These are phyloP conservation scores for Triplophysa bombifrons DNA, from an alignment of 2,797 vertebrate species.

Conservation along the genomic window DNA sequence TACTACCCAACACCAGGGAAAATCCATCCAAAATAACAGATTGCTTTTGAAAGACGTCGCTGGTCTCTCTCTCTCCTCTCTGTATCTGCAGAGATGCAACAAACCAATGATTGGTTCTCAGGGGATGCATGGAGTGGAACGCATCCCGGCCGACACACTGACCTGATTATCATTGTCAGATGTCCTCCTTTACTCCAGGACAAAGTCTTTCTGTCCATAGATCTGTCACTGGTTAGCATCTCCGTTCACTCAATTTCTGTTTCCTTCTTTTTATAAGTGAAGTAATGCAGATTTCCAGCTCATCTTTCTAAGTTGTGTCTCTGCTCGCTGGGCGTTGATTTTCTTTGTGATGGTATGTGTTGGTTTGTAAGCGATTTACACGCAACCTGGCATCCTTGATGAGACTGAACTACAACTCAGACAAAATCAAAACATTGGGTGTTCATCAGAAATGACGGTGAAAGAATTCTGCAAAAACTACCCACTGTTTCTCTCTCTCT, in stretches of 20 bases:
- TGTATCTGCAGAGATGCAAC: constrained; percentile 28
- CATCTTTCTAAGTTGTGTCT: not conserved
- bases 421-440: constrained; percentile 44
- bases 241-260: constrained; percentile 17
- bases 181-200: constrained; percentile 44
- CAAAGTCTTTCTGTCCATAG: constrained; percentile 7
- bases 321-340: not conserved
- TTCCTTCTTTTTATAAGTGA: not conserved
- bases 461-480: constrained; percentile 40
- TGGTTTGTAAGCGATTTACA: constrained; percentile 25
- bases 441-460: constrained; percentile 42
- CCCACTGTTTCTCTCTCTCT: constrained; percentile 9
- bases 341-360: not conserved
- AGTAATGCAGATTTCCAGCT: not conserved
- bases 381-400: constrained; percentile 12
- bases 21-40: constrained; percentile 21
- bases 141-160: constrained; percentile 39
- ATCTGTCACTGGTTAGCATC: constrained; percentile 38
- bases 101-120: constrained; percentile 49
- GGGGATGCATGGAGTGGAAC: constrained; percentile 43
- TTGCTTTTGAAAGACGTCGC: constrained; percentile 12
- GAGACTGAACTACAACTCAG: constrained; percentile 27
- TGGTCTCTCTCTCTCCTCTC: constrained; percentile 29
- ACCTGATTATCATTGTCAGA: constrained; percentile 53
- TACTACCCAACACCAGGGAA: not conserved